Percentiles rank a stretch among this genome's conserved stretches.
These are phyloP conservation scores for Aplysina aerophoba DNA, from an alignment of 37 sponge, comb jelly and placozoan genomes.

Conservation along the genomic window DNA sequence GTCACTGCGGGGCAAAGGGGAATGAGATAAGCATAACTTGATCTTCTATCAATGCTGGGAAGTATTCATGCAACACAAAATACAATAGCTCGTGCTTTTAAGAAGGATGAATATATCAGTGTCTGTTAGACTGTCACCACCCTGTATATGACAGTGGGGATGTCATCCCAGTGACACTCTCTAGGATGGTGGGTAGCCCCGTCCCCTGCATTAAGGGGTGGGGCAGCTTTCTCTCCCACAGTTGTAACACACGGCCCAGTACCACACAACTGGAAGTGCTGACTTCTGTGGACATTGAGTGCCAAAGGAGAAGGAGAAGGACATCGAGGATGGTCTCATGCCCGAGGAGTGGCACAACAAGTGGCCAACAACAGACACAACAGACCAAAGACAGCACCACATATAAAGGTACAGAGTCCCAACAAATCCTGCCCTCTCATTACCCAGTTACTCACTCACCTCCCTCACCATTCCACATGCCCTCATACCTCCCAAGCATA, in stretches of 20 bases:
- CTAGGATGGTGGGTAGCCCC: constrained; percentile 5
- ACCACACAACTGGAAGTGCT: constrained; percentile 46
- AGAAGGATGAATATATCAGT: constrained; percentile 1
- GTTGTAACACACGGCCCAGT: constrained; percentile 69
- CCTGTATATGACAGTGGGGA: constrained; percentile 1
- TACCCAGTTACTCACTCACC: too few species aligned
- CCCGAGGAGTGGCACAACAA: too few species aligned
- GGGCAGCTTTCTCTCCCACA: constrained; percentile 61
- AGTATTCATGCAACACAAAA: too few species aligned
- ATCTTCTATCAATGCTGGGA: not conserved
- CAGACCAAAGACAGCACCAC: too few species aligned
- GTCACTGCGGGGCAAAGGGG: not conserved
- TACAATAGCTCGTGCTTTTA: not conserved
- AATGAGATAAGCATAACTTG: not conserved
- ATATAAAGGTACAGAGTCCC: too few species aligned
- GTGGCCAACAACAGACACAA: too few species aligned
- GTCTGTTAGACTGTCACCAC: constrained; percentile 19
- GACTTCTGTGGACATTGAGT: constrained; percentile 48
- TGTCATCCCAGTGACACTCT: constrained; percentile 5
- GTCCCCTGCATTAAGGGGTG: not conserved
- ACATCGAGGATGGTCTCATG: too few species aligned
- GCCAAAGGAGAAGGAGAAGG: too few species aligned
- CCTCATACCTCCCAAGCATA: too few species aligned
- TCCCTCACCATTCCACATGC: too few species aligned
- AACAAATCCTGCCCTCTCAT: too few species aligned